Evolutionary conservation across 2,888 invertebrate species (phyloP), one percentile per base, ranked within the genome.

Genomic region (Dione juno): DNA sequence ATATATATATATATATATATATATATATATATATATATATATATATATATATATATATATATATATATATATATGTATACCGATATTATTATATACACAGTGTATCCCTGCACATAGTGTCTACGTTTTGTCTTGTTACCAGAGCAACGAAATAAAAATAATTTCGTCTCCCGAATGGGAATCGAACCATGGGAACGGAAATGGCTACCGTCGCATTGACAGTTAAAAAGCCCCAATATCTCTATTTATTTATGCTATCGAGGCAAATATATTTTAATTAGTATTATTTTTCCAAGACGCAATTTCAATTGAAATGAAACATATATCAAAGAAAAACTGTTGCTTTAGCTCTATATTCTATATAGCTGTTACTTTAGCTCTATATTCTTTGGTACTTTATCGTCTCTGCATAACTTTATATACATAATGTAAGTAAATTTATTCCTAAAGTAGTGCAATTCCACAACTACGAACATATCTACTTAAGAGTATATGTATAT

Each of bases 351-450:
- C 19, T 52, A 35, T 59, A 50, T 52, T 41, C 9, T 61, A 67
- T 35, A 59, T 41, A 52, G 59, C 52, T 59, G 52, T 59, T 41
- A 59, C 28, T 67, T 67, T 52, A 52, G 28, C 41, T 52, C 59
- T 43, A 50, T 67, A 59, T 40, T 67, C 50, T 16, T 11, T 16
- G 37, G 45, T 43, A 59, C 50, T 67, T 67, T 67, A 67, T 61
- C 28, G 61, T 61, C 35, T 43, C 45, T 11, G 45, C n/a, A 35
- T 59, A 43, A 59, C 45, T 45, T 28, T 45, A 45, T 1, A 43
- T 43, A 54, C 43, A 40, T 21, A 58, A 58, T 40, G 41, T 67
- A 67, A 40, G 45, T 50, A 67, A 61, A 67, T 67, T 67, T 67
- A 67, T 67, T 59, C 59, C 52, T 52, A 43, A 61, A 53, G 45